Evolutionary conservation across 2,113 vertebrate species (phyloP), one percentile per base, ranked within the genome.

Genomic region (Fregetta grallaria): DNA sequence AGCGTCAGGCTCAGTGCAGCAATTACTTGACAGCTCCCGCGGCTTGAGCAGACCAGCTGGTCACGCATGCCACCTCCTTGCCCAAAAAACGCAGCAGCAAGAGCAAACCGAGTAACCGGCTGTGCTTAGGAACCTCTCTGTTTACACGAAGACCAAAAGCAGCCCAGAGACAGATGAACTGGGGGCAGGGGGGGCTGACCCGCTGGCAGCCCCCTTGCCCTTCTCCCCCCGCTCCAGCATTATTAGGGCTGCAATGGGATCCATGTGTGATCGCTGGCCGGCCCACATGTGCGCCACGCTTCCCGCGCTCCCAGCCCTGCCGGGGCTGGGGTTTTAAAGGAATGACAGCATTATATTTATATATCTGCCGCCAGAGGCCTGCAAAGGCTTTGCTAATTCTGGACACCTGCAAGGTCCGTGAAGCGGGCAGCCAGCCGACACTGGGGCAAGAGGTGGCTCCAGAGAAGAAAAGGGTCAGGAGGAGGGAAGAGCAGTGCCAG

Each of bases 261-360:
- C 95, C 88, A 83, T 77, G 88, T 93, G 95, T 91, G 89, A 82
- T 25, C 1, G 4, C 40, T 3, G 15, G 53, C 63, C 2, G 0
- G 50, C 59, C 68, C 86, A 88, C 67, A n/a, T 18, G 82, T 88
- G 81, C 34, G 4, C 29, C 1, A 5, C 0, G 4, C 79, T 73
- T 94, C 92, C 81, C 34, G 38, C 1, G 0, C 83, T 88, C 83
- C 72, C 61, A 47, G 84, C 61, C 73, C 85, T 74, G 82, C 45
- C 0, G 3, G 30, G 85, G 62, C 66, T 68, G 82, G 59, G 34
- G 17, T 76, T 12, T 83, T 74, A 47, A 90, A 76, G 65, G 77
- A 70, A 80, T 77, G 93, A 94, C 94, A 92, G 90, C 38, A 45
- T 74, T 83, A 71, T n/a, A 92, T 86, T 96, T 84, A 92, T 83